Conservation (phyloP, 1,140 invertebrate species). For the Drusus annulatus region DNA sequence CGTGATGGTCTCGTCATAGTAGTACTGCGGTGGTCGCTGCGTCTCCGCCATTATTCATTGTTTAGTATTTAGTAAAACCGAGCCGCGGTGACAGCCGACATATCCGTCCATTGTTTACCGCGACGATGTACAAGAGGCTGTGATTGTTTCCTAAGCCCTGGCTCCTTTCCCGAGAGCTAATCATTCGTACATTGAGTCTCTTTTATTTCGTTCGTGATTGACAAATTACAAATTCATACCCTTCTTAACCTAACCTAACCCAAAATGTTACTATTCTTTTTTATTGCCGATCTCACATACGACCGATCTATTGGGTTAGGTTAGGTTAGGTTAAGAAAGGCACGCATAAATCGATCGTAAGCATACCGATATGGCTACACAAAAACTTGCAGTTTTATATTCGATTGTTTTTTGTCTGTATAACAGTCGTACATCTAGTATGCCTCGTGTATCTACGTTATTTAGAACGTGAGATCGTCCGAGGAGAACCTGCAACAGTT, state of each 20-base stretch:
- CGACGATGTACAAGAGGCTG: not conserved
- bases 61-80: constrained; percentile 17
- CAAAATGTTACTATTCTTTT: too few relatives aligned
- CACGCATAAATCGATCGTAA: too few relatives aligned
- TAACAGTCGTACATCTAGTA: too few relatives aligned
- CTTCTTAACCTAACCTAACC: too few relatives aligned
- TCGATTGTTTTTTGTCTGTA: too few relatives aligned
- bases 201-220: constrained; percentile 20
- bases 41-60: constrained; percentile 30
- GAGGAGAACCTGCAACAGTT: not conserved
- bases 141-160: constrained; percentile 33
- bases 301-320: too few relatives aligned
- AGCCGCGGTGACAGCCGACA: constrained; percentile 12
- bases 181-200: constrained; percentile 26
- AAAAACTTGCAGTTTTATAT: too few relatives aligned
- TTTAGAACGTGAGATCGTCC: constrained; percentile 18
- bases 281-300: too few relatives aligned
- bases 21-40: not conserved
- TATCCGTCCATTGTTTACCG: constrained; percentile 35
- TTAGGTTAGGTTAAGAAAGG: too few relatives aligned
- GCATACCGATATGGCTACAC: too few relatives aligned
- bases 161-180: constrained; percentile 19
- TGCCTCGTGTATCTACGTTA: not conserved
- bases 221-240: constrained; percentile 7
- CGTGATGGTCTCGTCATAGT: too few relatives aligned